Percentiles rank a stretch among this genome's conserved stretches.
Evolutionary conservation across 2,888 invertebrate genomes (phyloP).

Genomic region (Cephus spinipes): DNA sequence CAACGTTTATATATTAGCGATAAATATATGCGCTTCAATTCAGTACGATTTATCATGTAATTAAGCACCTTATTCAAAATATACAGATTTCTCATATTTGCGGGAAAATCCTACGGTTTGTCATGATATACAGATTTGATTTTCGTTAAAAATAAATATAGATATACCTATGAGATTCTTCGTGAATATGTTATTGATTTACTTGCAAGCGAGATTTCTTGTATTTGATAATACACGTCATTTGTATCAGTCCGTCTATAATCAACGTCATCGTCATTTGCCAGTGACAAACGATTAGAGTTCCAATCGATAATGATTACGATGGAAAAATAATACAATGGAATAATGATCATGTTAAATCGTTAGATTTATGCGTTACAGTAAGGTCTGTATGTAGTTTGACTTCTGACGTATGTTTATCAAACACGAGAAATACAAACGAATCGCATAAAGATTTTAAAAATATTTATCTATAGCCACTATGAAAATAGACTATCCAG

Average conservation of each 20-base stretch:
- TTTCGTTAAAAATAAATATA: slow-evolving; percentile 11
- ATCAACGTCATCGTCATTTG: slow-evolving; percentile 38
- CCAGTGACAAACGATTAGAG: slow-evolving; percentile 39
- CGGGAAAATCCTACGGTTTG: background rate
- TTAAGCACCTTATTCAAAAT: slow-evolving; percentile 16
- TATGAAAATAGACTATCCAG: background rate
- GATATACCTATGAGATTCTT: background rate
- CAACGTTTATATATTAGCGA: background rate
- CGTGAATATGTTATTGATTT: background rate
- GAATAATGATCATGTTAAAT: background rate
- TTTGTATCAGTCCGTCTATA: background rate
- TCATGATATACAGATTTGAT: slow-evolving; percentile 25
- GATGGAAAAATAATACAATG: background rate
- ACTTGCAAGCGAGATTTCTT: background rate
- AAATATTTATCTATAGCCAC: background rate
- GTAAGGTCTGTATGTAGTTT: background rate
- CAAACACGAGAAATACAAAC: background rate
- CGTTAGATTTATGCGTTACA: background rate
- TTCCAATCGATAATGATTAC: slow-evolving; percentile 5
- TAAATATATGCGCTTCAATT: slow-evolving; percentile 1
- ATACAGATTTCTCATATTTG: slow-evolving; percentile 14
- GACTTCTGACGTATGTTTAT: background rate
- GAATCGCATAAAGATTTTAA: background rate
- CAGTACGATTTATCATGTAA: background rate
- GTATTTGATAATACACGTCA: background rate